Evolutionary conservation across 2,113 vertebrate genomes (phyloP).

Genomic region (Xenopus laevis): DNA sequence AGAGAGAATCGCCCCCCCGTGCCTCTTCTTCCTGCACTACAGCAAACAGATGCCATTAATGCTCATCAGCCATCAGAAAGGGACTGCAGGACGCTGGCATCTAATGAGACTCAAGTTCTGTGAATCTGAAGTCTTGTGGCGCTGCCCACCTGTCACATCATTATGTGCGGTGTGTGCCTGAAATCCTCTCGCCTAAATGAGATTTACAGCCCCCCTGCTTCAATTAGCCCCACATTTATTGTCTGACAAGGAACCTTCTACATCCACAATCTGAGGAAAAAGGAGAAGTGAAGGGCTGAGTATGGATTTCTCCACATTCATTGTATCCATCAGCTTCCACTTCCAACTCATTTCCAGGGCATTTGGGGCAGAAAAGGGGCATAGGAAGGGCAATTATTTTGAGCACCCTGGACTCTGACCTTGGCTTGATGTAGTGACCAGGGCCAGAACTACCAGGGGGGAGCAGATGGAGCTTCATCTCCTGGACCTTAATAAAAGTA

Average conservation of each 20-base stretch:
- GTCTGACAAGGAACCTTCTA: slow-evolving; percentile 72
- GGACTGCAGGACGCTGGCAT: slow-evolving; percentile 78
- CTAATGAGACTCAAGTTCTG: slow-evolving; percentile 88
- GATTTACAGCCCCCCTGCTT: slow-evolving; percentile 73
- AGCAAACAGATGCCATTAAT: slow-evolving; percentile 79
- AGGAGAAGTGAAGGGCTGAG: slow-evolving; percentile 57
- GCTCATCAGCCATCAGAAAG: slow-evolving; percentile 74
- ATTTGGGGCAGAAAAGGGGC: slow-evolving; percentile 55
- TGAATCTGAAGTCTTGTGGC: slow-evolving; percentile 76
- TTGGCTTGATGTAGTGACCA: slow-evolving; percentile 50
- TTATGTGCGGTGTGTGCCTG: slow-evolving; percentile 77
- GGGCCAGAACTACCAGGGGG: too few species aligned
- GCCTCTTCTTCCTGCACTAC: slow-evolving; percentile 20
- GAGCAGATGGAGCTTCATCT: too few species aligned
- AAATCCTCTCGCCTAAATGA: slow-evolving; percentile 81
- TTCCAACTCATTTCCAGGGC: too few species aligned
- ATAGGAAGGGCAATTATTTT: not conserved
- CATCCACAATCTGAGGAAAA: slow-evolving; percentile 63
- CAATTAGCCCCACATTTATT: slow-evolving; percentile 76
- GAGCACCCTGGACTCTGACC: too few species aligned
- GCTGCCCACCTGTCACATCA: slow-evolving; percentile 84
- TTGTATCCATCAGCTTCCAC: too few species aligned
- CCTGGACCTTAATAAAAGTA: too few species aligned
- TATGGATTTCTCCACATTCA: slow-evolving; percentile 55
- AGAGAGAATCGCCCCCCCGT: slow-evolving; percentile 49